Percentiles rank a stretch among this genome's conserved stretches.
Conservation (phyloP, 2,797 vertebrate genomes). For the Lepidocolaptes lacrymiger region DNA sequence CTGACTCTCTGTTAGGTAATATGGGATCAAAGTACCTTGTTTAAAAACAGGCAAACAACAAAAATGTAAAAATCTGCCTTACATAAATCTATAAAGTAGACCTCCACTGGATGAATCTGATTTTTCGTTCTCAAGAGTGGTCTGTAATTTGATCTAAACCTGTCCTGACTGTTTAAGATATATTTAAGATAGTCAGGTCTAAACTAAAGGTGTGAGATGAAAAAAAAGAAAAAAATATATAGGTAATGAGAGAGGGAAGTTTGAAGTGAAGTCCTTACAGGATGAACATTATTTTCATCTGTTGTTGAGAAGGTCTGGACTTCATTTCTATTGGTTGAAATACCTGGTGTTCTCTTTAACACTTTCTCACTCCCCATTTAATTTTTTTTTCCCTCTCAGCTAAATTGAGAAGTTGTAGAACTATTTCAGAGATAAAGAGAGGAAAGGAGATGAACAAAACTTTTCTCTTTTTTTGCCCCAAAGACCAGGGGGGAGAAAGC, state of each 20-base stretch:
- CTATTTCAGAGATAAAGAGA: not conserved
- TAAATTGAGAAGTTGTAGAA: not conserved
- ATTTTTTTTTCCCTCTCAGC: not conserved
- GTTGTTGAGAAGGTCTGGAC: not conserved
- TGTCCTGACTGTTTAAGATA: not conserved
- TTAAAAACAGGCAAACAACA: not conserved
- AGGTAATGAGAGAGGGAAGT: not conserved
- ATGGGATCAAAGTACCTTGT: not conserved
- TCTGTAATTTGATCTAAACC: not conserved
- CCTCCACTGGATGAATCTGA: not conserved
- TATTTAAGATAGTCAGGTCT: not conserved
- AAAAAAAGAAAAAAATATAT: not conserved
- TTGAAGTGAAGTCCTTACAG: not conserved
- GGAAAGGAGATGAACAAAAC: not conserved
- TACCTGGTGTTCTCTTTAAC: not conserved
- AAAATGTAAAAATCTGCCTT: not conserved
- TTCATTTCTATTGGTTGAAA: not conserved
- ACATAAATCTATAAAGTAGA: not conserved
- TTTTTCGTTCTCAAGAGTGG: not conserved
- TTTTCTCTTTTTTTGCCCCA: not conserved
- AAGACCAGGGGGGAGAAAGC: conserved; percentile 15
- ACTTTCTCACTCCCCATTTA: not conserved
- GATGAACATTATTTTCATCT: not conserved
- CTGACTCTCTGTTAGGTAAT: not conserved
- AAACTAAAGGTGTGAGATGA: not conserved